Conservation (phyloP, 2,888 invertebrate genomes). For the Dysmachus trigonus region DNA sequence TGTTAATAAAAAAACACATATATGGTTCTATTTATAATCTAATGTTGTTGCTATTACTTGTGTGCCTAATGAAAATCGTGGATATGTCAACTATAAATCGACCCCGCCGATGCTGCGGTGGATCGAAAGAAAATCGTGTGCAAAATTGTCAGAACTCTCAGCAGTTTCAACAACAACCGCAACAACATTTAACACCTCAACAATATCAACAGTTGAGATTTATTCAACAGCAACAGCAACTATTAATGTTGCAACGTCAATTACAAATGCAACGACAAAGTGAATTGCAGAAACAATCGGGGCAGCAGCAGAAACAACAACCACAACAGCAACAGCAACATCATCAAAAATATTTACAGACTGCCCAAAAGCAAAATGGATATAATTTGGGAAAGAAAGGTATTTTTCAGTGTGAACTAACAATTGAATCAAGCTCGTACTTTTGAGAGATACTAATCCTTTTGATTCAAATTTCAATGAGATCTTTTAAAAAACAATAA, state of each 20-base stretch:
- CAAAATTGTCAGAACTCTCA: constrained; percentile 59
- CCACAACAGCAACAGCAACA: constrained; percentile 51
- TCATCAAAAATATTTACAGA: constrained; percentile 34
- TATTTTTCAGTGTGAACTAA: neutral
- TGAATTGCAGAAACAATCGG: constrained; percentile 54
- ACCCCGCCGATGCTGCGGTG: constrained; percentile 50
- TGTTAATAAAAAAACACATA: constrained; percentile 2
- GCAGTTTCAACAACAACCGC: constrained; percentile 67
- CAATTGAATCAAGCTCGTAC: neutral
- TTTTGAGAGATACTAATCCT: neutral
- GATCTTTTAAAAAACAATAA: no score
- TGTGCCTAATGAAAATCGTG: constrained; percentile 64
- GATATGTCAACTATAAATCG: constrained; percentile 62
- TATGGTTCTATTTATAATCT: constrained; percentile 56
- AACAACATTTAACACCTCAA: neutral
- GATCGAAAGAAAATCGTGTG: constrained; percentile 49
- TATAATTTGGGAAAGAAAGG: constrained; percentile 6
- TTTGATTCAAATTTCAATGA: no score
- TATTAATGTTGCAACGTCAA: constrained; percentile 61
- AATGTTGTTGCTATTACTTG: constrained; percentile 64
- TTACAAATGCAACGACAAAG: constrained; percentile 64
- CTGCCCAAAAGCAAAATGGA: neutral
- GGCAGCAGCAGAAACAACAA: constrained; percentile 56
- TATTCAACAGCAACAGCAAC: constrained; percentile 60
- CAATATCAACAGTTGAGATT: constrained; percentile 58